Conservation (phyloP, 2,888 invertebrate genomes). For the Tuta absoluta region DNA sequence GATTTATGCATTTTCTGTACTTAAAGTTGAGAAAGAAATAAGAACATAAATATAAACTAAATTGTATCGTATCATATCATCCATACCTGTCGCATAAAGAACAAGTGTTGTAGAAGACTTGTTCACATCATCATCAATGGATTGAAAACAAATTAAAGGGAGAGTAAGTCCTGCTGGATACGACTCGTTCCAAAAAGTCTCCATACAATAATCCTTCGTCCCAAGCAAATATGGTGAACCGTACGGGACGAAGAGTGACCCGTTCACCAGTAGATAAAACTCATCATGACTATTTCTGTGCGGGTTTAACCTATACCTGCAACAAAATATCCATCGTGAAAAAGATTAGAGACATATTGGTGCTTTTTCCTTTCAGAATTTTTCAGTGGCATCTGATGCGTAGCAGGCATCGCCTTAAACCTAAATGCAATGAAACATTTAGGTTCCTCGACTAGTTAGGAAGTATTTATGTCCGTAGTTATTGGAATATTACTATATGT, state of each 20-base stretch:
- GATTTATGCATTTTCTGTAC: too few species aligned
- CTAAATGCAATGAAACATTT: too few species aligned
- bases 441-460: too few species aligned
- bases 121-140: slow-evolving; percentile 53
- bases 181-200: slow-evolving; percentile 74
- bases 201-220: slow-evolving; percentile 82
- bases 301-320: slow-evolving; percentile 80
- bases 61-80: too few species aligned
- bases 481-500: too few species aligned
- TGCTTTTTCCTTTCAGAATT: too few species aligned
- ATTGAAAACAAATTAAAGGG: slow-evolving; percentile 78
- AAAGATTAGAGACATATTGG: too few species aligned
- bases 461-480: too few species aligned
- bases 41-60: too few species aligned
- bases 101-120: slow-evolving; percentile 64
- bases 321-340: slow-evolving; percentile 36
- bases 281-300: slow-evolving; percentile 71
- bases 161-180: slow-evolving; percentile 72
- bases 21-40: too few species aligned
- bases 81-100: slow-evolving; percentile 66
- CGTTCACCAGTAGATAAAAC: slow-evolving; percentile 81
- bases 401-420: too few species aligned
- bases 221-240: slow-evolving; percentile 69
- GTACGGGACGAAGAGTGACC: slow-evolving; percentile 79
- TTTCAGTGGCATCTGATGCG: too few species aligned